Evolutionary conservation across 2,797 vertebrate species (phyloP).

Genomic region (Smutsia temminckii): DNA sequence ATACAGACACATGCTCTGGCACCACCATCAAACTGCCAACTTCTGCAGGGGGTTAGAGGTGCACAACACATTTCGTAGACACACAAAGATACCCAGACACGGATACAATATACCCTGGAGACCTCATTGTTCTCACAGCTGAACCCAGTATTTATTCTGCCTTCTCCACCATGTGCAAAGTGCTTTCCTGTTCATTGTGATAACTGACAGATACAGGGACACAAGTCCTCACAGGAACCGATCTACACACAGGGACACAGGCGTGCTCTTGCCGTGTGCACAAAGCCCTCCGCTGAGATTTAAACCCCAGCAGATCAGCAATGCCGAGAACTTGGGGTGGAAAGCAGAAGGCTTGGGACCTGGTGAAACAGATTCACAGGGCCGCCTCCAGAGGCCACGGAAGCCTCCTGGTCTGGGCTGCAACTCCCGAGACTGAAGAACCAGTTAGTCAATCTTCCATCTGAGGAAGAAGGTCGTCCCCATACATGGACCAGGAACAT

Average conservation of each 20-base stretch:
- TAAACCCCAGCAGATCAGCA: neutral
- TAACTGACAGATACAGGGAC: neutral
- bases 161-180: neutral
- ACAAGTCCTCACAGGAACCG: neutral
- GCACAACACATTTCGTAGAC: neutral
- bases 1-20: neutral
- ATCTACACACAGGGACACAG: neutral
- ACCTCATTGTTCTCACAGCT: conserved; percentile 58
- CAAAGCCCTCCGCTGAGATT: neutral
- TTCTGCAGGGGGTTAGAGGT: neutral
- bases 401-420: neutral
- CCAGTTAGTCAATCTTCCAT: neutral
- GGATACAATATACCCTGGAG: neutral
- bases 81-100: neutral
- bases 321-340: neutral
- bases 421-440: neutral
- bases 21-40: neutral
- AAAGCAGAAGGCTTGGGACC: neutral
- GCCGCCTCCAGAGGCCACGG: accelerated
- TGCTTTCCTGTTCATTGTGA: neutral
- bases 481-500: neutral
- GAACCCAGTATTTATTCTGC: neutral
- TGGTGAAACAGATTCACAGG: neutral
- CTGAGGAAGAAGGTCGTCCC: neutral
- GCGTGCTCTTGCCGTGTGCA: neutral